A percentile compares a stretch with the other conserved stretches of the same genome.
These are phyloP conservation scores for Brienomyrus brachyistius DNA, from an alignment of 2,113 vertebrate species.

Conservation along the genomic window DNA sequence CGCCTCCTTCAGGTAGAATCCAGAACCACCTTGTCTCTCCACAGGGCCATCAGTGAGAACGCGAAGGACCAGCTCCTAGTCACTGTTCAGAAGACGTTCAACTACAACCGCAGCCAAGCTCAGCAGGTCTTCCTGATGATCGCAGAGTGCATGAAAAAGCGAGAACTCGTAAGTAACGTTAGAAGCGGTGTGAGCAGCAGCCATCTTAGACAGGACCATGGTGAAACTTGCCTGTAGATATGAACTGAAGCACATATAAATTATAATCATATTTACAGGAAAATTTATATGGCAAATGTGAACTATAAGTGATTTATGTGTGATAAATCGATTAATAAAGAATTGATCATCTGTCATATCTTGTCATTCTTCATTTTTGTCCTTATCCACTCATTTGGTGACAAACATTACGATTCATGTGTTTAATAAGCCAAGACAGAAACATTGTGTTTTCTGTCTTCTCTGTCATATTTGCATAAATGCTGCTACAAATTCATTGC, in stretches of 20 bases:
- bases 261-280: background rate
- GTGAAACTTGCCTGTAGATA: background rate
- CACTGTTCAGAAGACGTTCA: conserved; percentile 97
- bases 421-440: background rate
- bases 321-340: background rate
- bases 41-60: conserved; percentile 79
- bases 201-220: background rate
- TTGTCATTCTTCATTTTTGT: background rate
- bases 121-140: conserved; percentile 85
- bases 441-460: background rate
- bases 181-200: background rate
- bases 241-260: background rate
- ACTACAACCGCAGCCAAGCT: conserved; percentile 82
- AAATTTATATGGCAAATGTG: background rate
- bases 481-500: background rate
- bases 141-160: conserved; percentile 97
- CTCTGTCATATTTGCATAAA: background rate
- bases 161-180: conserved; percentile 81
- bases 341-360: background rate
- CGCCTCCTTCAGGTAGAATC: background rate
- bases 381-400: conserved; percentile 36
- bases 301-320: background rate
- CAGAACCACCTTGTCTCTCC: conserved; percentile 19
- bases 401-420: background rate
- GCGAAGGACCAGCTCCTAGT: conserved; percentile 88